Evolutionary conservation across 2,113 vertebrate species (phyloP), one percentile per base, ranked within the genome.

Genomic region (Colius striatus): DNA sequence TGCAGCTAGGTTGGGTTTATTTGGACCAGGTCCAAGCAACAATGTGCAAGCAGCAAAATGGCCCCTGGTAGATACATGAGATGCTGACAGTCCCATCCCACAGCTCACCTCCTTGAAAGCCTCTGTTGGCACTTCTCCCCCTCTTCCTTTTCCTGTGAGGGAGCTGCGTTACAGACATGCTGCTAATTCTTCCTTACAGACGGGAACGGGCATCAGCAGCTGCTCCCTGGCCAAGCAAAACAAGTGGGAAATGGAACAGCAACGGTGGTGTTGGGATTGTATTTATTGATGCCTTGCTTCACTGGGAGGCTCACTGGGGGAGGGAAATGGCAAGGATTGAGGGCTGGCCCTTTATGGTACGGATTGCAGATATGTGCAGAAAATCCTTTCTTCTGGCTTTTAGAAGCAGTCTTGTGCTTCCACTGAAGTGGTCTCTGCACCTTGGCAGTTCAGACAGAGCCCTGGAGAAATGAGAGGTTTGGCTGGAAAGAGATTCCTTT

Each of bases 391-490:
- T 63, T 19, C 89, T 84, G 58, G 38, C 53, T 90, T 61, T 73
- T 15, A 6, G 60, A 65, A 73, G 32, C 54, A 70, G 13, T 26
- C 81, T n/a, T 41, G 32, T 82, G 76, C 82, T 87, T 54, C 15
- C 78, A 11, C 48, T 30, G 79, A 74, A 4, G 57, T 34, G 57
- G 53, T 13, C 32, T 36, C 57, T 50, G 23, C 58, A 32, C 54
- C 65, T 34, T 71, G 85, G 74, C 57, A 53, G 45, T 11, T 54
- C 71, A 43, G 66, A 20, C 36, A 36, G 80, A 78, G 60, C 74
- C 92, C 15, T 32, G 83, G 93, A 36, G 92, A 88, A 75, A 80
- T 85, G 67, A 93, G 76, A 66, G 63, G 21, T 70, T 47, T 73
- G 87, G 68, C 34, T 80, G 77, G 26, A 73, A 47, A 71, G 41